Evolutionary conservation across 2,888 invertebrate species (phyloP).

Genomic region (Andrena chrysosceles): DNA sequence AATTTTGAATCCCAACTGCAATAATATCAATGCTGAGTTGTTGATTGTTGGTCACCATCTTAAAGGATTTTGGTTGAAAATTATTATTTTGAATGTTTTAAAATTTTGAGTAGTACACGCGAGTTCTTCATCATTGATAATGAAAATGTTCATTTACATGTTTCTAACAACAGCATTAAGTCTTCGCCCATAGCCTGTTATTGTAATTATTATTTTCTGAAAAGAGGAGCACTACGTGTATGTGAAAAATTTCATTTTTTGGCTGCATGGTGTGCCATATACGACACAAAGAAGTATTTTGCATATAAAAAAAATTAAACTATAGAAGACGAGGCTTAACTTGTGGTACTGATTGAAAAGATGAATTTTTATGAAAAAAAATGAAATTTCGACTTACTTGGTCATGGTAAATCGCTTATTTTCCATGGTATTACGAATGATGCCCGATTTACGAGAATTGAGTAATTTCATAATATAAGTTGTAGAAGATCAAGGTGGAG

Average conservation of each 20-base stretch:
- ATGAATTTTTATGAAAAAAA: neutral
- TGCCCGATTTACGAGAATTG: neutral
- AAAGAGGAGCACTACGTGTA: neutral
- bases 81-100: neutral
- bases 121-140: slow-evolving; percentile 1
- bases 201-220: neutral
- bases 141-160: neutral
- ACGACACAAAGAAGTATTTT: neutral
- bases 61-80: neutral
- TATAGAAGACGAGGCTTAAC: neutral
- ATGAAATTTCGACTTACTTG: neutral
- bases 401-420: neutral
- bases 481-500: too few species aligned
- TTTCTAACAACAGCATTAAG: neutral
- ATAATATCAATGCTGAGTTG: neutral
- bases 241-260: neutral
- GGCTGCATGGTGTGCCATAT: slow-evolving; percentile 3
- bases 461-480: too few species aligned
- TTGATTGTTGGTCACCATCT: neutral
- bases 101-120: neutral
- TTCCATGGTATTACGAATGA: neutral
- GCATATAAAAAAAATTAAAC: neutral
- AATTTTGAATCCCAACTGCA: neutral
- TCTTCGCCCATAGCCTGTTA: neutral
- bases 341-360: neutral